Percentiles rank a stretch among this genome's conserved stretches.
Conservation (phyloP, 92 coral and sea anemone genomes). For the Palythoa grandiflora region DNA sequence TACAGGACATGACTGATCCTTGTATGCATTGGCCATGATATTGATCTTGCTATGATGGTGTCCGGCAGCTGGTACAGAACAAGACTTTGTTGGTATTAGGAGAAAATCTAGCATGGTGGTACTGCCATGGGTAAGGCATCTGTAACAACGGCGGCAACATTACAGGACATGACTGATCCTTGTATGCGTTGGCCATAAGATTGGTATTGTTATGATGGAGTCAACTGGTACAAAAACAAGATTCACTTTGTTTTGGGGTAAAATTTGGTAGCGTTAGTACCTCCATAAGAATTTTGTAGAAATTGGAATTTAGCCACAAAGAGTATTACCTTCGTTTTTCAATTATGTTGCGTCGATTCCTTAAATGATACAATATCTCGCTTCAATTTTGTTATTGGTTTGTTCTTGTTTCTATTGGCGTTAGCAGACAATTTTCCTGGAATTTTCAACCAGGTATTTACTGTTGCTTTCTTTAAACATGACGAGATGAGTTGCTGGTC, state of each 20-base stretch:
- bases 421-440: neutral
- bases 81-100: neutral
- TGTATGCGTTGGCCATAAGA: slow-evolving; percentile 30
- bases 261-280: too few relatives aligned
- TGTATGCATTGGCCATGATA: slow-evolving; percentile 22
- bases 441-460: neutral
- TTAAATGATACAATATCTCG: too few relatives aligned
- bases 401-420: too few relatives aligned
- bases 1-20: slow-evolving; percentile 20
- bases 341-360: too few relatives aligned
- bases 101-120: too few relatives aligned
- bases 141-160: neutral
- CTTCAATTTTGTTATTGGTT: too few relatives aligned
- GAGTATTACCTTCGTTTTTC: too few relatives aligned
- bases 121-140: neutral
- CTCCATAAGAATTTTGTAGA: too few relatives aligned
- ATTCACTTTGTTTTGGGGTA: neutral
- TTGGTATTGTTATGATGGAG: neutral
- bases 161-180: slow-evolving; percentile 28
- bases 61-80: neutral
- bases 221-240: neutral
- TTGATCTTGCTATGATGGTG: too few relatives aligned
- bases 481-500: neutral
- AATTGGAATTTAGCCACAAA: too few relatives aligned
- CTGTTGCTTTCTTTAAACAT: neutral